phyloP scores from a whole-genome alignment of 2,888 invertebrate genomes.

The Cephus pulcher region DNA sequence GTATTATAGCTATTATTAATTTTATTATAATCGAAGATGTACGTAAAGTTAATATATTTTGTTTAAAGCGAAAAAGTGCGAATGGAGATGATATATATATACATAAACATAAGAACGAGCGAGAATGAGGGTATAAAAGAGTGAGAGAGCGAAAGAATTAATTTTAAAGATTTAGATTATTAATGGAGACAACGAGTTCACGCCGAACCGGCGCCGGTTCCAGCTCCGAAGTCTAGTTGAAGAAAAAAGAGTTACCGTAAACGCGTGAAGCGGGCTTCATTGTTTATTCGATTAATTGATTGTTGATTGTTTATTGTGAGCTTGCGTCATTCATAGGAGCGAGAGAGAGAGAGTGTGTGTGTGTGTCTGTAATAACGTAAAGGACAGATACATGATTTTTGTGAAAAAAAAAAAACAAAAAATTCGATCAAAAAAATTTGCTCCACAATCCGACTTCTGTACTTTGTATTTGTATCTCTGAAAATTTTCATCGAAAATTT shows the following conservation, averaged over 20 bases:
- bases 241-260: conserved; percentile 37
- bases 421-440: neutral
- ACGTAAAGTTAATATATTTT: conserved; percentile 59
- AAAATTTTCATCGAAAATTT: neutral
- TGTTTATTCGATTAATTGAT: conserved; percentile 43
- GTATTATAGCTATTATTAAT: conserved; percentile 56
- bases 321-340: neutral
- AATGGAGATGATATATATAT: neutral
- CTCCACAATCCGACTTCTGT: neutral
- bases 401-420: neutral
- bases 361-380: neutral
- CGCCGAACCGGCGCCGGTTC: conserved; percentile 7
- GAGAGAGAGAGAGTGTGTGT: neutral
- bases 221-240: conserved; percentile 13
- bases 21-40: conserved; percentile 50
- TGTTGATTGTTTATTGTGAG: conserved; percentile 39
- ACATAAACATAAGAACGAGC: conserved; percentile 16
- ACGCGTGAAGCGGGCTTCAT: conserved; percentile 56
- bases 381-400: neutral
- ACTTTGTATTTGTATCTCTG: neutral
- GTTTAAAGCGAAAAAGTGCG: conserved; percentile 30
- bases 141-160: conserved; percentile 12
- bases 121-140: conserved; percentile 21
- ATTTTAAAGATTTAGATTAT: conserved; percentile 11
- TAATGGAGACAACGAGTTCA: neutral